Evolutionary conservation across 2,797 vertebrate genomes (phyloP).

Genomic region (Danio choprae): DNA sequence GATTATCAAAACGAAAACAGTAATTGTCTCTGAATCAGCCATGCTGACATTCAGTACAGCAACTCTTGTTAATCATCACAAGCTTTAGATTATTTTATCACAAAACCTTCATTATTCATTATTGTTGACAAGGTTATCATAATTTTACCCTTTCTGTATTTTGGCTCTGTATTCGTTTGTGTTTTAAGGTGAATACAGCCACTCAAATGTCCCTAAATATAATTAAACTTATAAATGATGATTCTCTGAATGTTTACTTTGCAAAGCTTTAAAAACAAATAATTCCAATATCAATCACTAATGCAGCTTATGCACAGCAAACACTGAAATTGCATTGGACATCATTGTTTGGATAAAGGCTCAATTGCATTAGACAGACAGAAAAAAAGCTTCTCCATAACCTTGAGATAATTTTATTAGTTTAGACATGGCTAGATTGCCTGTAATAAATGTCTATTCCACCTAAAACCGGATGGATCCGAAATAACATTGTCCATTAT

Average conservation of each 20-base stretch:
- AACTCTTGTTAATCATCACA: too few relatives aligned
- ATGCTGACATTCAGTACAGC: too few relatives aligned
- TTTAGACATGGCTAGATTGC: slow-evolving; percentile 12
- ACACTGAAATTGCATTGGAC: not conserved
- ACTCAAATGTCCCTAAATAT: not conserved
- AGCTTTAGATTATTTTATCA: too few relatives aligned
- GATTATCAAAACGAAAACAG: too few relatives aligned
- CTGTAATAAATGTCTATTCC: slow-evolving; percentile 14
- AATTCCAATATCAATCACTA: not conserved
- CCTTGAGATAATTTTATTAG: slow-evolving; percentile 15
- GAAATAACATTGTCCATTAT: slow-evolving; percentile 13
- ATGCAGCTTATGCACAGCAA: not conserved
- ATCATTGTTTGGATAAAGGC: not conserved
- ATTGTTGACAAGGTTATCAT: not conserved
- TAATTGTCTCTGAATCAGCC: too few relatives aligned
- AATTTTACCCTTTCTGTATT: not conserved
- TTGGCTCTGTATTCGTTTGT: not conserved
- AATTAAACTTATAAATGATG: not conserved
- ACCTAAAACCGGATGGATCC: not conserved
- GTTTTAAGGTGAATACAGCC: not conserved
- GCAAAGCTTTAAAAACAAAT: not conserved
- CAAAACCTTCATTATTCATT: not conserved
- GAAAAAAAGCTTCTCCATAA: slow-evolving; percentile 4
- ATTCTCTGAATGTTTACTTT: not conserved
- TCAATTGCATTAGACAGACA: not conserved